Conservation (phyloP, 37 sponge, comb jelly and placozoan genomes). For the Beroe ovata region DNA sequence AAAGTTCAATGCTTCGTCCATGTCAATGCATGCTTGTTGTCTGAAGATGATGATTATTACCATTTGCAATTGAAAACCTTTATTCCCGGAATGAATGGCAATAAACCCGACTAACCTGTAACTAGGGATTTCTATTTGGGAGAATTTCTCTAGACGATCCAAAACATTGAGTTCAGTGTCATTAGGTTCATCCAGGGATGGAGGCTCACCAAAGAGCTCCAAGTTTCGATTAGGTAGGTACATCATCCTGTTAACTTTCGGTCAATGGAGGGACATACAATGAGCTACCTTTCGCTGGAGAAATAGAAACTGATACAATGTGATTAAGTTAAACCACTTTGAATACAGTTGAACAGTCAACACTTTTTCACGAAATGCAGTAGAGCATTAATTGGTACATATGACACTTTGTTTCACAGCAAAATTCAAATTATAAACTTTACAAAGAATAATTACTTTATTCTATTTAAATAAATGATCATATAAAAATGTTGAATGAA, state of each 20-base stretch:
- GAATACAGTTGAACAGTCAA: too few species aligned
- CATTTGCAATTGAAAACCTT: too few species aligned
- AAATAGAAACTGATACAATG: too few species aligned
- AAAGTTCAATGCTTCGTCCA: conserved; percentile 41
- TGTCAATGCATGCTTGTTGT: conserved; percentile 48
- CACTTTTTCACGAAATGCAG: too few species aligned
- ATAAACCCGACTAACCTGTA: conserved; percentile 34
- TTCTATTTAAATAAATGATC: background rate
- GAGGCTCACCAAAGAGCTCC: conserved; percentile 60
- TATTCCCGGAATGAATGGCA: too few species aligned
- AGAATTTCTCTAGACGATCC: conserved; percentile 19
- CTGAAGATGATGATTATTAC: too few species aligned
- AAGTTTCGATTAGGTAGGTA: conserved; percentile 50
- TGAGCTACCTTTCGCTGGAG: background rate
- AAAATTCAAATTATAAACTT: too few species aligned
- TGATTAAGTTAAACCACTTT: too few species aligned
- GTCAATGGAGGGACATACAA: background rate
- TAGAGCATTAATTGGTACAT: too few species aligned
- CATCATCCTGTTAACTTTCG: conserved; percentile 40
- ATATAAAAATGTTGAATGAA: background rate
- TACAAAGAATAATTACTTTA: background rate
- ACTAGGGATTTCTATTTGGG: conserved; percentile 61
- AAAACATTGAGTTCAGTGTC: conserved; percentile 17
- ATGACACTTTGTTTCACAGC: too few species aligned
- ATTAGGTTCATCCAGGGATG: conserved; percentile 41